Percentiles rank a stretch among this genome's conserved stretches.
These are phyloP conservation scores for Paralichthys olivaceus DNA, from an alignment of 2,113 vertebrate species.

Conservation along the genomic window DNA sequence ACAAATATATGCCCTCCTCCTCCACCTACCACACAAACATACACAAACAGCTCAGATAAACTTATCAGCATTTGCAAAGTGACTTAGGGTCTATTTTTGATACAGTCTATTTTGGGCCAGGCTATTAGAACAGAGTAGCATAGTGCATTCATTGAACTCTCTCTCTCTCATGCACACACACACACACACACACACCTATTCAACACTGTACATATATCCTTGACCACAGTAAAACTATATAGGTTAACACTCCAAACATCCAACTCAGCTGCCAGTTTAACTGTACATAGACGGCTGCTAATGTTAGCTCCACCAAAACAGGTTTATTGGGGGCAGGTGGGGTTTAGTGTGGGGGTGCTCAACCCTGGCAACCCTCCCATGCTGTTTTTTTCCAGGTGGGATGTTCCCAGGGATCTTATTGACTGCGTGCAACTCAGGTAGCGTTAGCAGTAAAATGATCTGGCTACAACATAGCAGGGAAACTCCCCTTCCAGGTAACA, in stretches of 20 bases:
- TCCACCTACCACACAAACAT: not conserved
- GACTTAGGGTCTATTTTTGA: conserved; percentile 59
- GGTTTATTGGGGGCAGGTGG: not conserved
- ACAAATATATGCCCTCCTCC: conserved; percentile 6
- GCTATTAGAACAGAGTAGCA: conserved; percentile 48
- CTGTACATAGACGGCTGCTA: conserved; percentile 12
- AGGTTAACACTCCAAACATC: conserved; percentile 2
- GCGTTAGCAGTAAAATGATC: conserved; percentile 38
- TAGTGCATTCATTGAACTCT: conserved; percentile 29
- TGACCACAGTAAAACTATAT: conserved; percentile 3
- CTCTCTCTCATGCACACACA: not conserved
- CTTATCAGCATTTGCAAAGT: conserved; percentile 55
- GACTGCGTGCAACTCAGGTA: conserved; percentile 15
- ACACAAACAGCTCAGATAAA: conserved; percentile 42
- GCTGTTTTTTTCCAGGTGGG: conserved; percentile 53
- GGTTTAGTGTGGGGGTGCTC: not conserved
- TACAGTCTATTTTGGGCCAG: conserved; percentile 51
- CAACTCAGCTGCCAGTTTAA: conserved; percentile 23
- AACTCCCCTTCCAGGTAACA: conserved; percentile 14
- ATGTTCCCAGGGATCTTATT: conserved; percentile 51
- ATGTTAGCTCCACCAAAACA: conserved; percentile 31
- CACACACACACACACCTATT: conserved; percentile 8
- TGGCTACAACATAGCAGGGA: conserved; percentile 14
- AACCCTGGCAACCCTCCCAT: conserved; percentile 23
- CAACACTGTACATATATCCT: not conserved